Evolutionary conservation across 2,888 invertebrate species (phyloP), one percentile per base, ranked within the genome.

Genomic region (Polydrusus tereticollis): DNA sequence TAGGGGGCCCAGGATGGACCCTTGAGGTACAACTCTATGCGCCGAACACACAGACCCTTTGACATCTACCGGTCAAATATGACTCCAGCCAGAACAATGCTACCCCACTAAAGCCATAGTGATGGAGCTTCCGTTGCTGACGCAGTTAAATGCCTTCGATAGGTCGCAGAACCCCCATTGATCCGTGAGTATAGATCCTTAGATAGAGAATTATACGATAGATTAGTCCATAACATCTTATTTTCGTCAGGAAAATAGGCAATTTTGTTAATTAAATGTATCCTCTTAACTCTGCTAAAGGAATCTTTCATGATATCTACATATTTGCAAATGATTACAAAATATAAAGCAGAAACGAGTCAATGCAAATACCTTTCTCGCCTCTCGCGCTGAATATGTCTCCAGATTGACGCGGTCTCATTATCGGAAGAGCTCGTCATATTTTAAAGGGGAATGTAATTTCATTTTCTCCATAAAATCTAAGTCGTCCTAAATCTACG

Each of bases 401-500:
- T 64, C 55, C 77, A 83, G 84, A 84, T 83, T 84, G 83, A 83
- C 81, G 82, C 81, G 83, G 83, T 86, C 86, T 86, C 86, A 86
- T 86, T 86, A 86, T 85, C 85, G 85, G 85, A 83, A 86, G 84
- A 86, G 84, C 85, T 86, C 85, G 85, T 86, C 85, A 86, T 86
- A 86, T 86, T 86, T 86, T 86, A 86, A 86, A 86, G 85, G 85
- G 85, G 84, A 83, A 84, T 83, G 85, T 86, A 85, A 86, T 86
- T 86, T 86, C 85, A 86, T 86, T 86, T 86, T 85, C 85, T 83
- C 86, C 86, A 86, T 86, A 86, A 86, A 86, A 85, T 86, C 85
- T 85, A 85, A 85, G 85, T 85, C 81, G 84, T 84, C 84, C 84
- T 84, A 85, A 86, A 86, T 86, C 86, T 85, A 83, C 70, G 69